Base-by-base conservation (phyloP, 1,140 invertebrate genomes). In the Agraylea sexmaculata region DNA sequence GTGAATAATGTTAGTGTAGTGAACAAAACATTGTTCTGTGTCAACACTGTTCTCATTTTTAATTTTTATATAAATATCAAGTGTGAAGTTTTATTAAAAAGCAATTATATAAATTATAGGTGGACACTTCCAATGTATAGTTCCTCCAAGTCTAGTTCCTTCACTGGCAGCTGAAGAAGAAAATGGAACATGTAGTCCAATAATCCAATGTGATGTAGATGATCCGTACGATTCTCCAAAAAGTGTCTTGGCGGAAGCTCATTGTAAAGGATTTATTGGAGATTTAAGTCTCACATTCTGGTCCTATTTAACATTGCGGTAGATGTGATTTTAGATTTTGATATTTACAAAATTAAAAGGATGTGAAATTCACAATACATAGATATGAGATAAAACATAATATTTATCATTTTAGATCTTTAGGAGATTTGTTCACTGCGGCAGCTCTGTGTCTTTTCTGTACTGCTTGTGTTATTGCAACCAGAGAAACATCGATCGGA, bases 351-450 rank as follows among this genome's bases (percentile, higher is more conserved):
- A n/a, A n/a, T n/a, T n/a, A n/a, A n/a, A n/a, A n/a, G n/a, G n/a
- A n/a, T n/a, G n/a, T n/a, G n/a, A n/a, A n/a, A n/a, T n/a, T n/a
- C n/a, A n/a, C n/a, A n/a, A n/a, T n/a, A n/a, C n/a, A 32, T 7
- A 17, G 13, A 36, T 17, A 7, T 40, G 20, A 32, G 11, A 12
- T 13, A 27, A 27, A 27, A 32, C 17, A 19, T 40, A 22, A 12
- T 35, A 35, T 35, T n/a, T 46, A 27, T 46, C 12, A 23, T 51
- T 53, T 6, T 46, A 73, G 83, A 29, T 71, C 77, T 7, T 49
- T 84, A 27, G 81, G 78, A 2, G 83, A 87, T 51, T 76, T 84
- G n/a, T 83, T 84, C 50, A 71, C 79, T 19, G 76, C 77, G 12
- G 75, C 80, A 0, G 74, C 73, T 0, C 58, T 86, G 0, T 76